These are phyloP conservation scores for Diadophis punctatus DNA, from an alignment of 2,113 vertebrate genomes.

Conservation along the genomic window DNA sequence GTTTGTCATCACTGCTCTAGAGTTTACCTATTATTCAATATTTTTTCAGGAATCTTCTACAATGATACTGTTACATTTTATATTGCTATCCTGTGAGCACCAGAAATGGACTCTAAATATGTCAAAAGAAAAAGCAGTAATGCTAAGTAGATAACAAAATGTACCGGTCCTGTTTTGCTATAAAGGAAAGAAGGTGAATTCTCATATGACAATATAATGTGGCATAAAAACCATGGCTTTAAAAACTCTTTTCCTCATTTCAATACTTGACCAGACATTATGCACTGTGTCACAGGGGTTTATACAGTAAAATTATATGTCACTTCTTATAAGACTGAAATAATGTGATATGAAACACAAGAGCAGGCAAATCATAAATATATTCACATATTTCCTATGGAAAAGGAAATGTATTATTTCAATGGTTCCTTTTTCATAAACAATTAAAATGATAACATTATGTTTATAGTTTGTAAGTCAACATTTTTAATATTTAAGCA, in stretches of 20 bases:
- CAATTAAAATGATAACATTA: fast-evolving
- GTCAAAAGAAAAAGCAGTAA: neutral
- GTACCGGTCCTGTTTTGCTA: neutral
- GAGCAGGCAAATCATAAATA: neutral
- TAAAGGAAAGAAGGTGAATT: neutral
- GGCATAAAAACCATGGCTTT: neutral
- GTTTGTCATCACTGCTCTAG: too few relatives aligned
- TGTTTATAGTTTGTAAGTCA: neutral
- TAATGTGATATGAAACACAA: neutral
- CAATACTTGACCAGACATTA: neutral
- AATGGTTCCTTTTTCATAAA: neutral
- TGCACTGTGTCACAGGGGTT: conserved; percentile 4
- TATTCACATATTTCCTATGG: neutral
- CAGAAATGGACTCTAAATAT: neutral
- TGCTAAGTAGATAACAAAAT: neutral
- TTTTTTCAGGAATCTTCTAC: neutral
- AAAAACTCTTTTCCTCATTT: conserved; percentile 19
- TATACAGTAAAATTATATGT: neutral
- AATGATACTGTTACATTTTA: neutral
- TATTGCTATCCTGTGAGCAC: neutral
- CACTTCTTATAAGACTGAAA: conserved; percentile 2
- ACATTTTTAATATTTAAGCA: neutral
- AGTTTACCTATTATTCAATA: neutral
- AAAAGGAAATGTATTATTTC: neutral
- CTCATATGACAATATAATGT: neutral